Percentiles rank a stretch among this genome's conserved stretches.
Conservation (phyloP, 35 echinoderm and acorn worm genomes). For the Ptychodera flava region DNA sequence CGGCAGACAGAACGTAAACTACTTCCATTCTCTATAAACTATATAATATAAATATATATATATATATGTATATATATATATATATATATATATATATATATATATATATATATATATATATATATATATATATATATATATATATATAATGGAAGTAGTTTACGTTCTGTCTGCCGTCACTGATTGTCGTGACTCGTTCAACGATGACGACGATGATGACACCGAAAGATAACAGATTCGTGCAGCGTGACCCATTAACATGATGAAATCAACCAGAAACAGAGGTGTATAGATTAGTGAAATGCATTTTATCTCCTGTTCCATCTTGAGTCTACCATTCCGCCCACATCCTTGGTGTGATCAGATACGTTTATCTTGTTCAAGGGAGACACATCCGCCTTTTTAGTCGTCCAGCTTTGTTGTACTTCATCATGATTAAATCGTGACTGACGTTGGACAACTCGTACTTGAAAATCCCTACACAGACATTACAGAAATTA, state of each 20-base stretch:
- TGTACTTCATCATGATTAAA: no score
- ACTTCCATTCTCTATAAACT: no score
- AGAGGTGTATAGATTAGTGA: background rate
- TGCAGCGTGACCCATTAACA: background rate
- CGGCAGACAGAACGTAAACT: no score
- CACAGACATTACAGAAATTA: no score
- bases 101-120: conserved; percentile 29
- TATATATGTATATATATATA: conserved; percentile 22
- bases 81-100: conserved; percentile 29
- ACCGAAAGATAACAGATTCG: background rate
- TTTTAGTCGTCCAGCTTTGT: no score
- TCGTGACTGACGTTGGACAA: no score
- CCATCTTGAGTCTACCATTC: conserved; percentile 7
- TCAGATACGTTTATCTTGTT: no score
- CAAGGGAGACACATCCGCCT: no score
- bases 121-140: conserved; percentile 29
- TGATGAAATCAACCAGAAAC: background rate
- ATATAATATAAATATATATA: no score
- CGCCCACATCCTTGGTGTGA: no score
- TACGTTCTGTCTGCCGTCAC: background rate
- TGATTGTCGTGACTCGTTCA: background rate
- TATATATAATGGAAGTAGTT: background rate
- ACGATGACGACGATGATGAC: background rate
- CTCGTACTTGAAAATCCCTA: no score
- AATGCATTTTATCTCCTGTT: background rate